Evolutionary conservation across 2,113 vertebrate genomes (phyloP).

Genomic region (Formicarius rufipectus): DNA sequence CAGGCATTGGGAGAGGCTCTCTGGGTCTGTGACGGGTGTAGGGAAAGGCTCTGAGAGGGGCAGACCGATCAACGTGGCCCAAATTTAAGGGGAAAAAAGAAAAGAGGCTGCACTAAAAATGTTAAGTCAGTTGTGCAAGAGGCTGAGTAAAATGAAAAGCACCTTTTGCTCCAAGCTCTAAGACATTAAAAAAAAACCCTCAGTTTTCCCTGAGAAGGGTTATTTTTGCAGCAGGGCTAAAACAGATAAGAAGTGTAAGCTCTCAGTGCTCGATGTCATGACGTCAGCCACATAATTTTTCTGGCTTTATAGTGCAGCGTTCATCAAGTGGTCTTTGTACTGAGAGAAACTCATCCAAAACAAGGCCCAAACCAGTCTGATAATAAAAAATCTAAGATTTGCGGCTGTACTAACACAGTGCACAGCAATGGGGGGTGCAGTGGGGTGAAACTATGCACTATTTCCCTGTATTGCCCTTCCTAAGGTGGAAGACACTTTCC

Average conservation of each 20-base stretch:
- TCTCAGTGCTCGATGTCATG: background rate
- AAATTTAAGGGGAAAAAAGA: background rate
- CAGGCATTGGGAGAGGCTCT: fast-evolving
- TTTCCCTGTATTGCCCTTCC: background rate
- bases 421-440: fast-evolving
- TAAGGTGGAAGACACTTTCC: background rate
- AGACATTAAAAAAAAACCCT: background rate
- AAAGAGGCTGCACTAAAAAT: background rate
- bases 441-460: background rate
- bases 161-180: background rate
- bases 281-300: background rate
- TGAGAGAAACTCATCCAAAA: background rate
- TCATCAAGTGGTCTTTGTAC: background rate
- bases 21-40: fast-evolving
- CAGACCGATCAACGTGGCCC: fast-evolving
- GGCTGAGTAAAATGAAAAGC: background rate
- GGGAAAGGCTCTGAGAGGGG: background rate
- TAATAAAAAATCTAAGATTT: background rate
- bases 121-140: background rate
- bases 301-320: background rate
- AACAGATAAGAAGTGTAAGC: background rate
- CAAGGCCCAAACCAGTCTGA: background rate
- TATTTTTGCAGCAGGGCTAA: background rate
- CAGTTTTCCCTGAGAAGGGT: background rate
- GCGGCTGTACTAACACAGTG: background rate